Conservation (phyloP, 2,888 invertebrate species). For the Protophormia terraenovae region DNA sequence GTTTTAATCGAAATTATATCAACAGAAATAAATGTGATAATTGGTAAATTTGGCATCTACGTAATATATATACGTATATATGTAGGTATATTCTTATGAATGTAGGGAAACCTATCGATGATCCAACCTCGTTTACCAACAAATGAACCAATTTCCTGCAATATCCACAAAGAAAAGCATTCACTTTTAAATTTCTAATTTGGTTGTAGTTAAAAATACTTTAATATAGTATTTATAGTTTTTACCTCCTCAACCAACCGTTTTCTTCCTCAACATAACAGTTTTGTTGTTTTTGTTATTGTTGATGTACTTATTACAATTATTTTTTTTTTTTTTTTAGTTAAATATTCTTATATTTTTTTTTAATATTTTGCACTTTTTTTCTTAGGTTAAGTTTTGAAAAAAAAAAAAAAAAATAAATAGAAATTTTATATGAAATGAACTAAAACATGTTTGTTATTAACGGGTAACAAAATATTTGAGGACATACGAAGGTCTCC, state of each 20-base stretch:
- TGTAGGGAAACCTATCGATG: not conserved
- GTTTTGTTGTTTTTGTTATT: slow-evolving; percentile 55
- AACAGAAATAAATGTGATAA: no score
- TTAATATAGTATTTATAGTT: slow-evolving; percentile 28
- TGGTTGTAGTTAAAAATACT: slow-evolving; percentile 35
- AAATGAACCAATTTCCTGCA: slow-evolving; percentile 8
- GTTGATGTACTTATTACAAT: slow-evolving; percentile 52
- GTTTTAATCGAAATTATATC: no score
- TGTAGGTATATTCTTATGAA: not conserved
- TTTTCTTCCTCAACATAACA: slow-evolving; percentile 42
- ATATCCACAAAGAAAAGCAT: slow-evolving; percentile 45
- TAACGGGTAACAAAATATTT: slow-evolving; percentile 46
- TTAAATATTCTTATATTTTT: slow-evolving; percentile 64
- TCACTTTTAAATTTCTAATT: slow-evolving; percentile 34
- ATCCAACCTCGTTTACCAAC: not conserved
- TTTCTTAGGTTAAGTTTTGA: slow-evolving; percentile 71
- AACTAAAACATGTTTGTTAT: slow-evolving; percentile 40
- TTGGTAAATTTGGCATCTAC: not conserved
- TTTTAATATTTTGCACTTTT: slow-evolving; percentile 68
- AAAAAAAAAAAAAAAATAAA: slow-evolving; percentile 37
- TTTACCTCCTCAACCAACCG: slow-evolving; percentile 32
- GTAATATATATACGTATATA: not conserved
- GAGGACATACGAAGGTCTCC: slow-evolving; percentile 47
- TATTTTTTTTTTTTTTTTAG: slow-evolving; percentile 41
- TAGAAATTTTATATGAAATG: slow-evolving; percentile 23